Evolutionary conservation across 2,797 vertebrate species (phyloP).

Genomic region (Epinephelus malabaricus): DNA sequence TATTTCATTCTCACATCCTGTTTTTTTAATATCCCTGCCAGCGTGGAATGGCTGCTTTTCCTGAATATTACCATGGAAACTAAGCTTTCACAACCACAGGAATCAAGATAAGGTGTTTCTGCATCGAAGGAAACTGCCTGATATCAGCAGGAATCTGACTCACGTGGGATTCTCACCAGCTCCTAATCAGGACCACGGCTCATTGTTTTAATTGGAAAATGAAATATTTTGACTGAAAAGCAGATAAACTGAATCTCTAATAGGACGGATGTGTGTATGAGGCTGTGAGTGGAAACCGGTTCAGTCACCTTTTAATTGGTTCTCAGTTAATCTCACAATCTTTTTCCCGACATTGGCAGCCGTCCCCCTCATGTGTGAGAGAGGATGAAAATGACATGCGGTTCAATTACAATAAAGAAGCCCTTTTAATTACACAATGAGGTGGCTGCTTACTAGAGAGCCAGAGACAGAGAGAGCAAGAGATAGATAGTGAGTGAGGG

Average conservation of each 20-base stretch:
- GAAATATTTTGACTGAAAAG: constrained; percentile 18
- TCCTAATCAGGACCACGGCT: not conserved
- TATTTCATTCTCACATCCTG: constrained; percentile 34
- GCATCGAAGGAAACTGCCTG: not conserved
- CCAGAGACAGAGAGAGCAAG: constrained; percentile 53
- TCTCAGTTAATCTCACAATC: constrained; percentile 41
- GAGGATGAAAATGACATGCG: constrained; percentile 63
- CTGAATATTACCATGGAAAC: constrained; percentile 45
- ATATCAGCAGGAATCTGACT: constrained; percentile 22
- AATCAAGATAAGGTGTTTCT: constrained; percentile 37
- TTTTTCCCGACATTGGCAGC: constrained; percentile 22
- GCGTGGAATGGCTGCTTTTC: constrained; percentile 9
- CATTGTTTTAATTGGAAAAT: constrained; percentile 23
- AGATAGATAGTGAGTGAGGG: constrained; percentile 49
- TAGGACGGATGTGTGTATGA: not conserved
- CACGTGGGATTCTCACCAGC: not conserved
- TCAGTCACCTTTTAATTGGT: constrained; percentile 55
- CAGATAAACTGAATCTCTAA: not conserved
- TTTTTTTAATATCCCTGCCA: constrained; percentile 28
- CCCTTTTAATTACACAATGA: constrained; percentile 78
- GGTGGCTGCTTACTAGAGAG: constrained; percentile 64
- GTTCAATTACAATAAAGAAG: constrained; percentile 73
- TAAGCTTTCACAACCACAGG: constrained; percentile 17
- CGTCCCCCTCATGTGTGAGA: constrained; percentile 31
- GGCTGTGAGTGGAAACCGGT: not conserved